These are phyloP conservation scores for Aptenodytes forsteri DNA, from an alignment of 2,113 vertebrate species.

Conservation along the genomic window DNA sequence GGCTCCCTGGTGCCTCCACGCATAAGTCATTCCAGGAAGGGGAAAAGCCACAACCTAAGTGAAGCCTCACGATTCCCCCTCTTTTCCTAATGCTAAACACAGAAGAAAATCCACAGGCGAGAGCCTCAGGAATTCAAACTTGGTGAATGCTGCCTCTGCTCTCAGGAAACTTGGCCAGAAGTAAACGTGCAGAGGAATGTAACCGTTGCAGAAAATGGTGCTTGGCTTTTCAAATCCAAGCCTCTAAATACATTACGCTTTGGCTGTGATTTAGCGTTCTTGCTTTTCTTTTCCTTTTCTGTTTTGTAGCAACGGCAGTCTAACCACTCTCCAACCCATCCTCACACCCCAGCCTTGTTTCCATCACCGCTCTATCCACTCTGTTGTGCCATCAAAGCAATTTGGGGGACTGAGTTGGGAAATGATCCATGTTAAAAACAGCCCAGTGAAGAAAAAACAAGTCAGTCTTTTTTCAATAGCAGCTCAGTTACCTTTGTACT, in stretches of 20 bases:
- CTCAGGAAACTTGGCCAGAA: constrained; percentile 40
- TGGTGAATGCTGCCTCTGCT: neutral
- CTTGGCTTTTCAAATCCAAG: constrained; percentile 32
- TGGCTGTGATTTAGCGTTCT: neutral
- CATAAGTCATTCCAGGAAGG: neutral
- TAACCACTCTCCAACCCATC: neutral
- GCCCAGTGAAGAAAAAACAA: neutral
- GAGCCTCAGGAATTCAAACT: constrained; percentile 12
- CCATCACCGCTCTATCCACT: neutral
- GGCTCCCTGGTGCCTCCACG: neutral
- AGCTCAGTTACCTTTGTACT: constrained; percentile 24
- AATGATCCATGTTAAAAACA: neutral
- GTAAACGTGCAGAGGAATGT: neutral
- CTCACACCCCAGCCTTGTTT: neutral
- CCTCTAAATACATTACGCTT: neutral
- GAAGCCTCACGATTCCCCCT: neutral
- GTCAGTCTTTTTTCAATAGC: neutral
- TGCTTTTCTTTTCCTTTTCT: neutral
- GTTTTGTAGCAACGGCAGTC: neutral
- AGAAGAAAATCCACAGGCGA: neutral
- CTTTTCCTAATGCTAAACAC: neutral
- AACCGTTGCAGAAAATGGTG: neutral
- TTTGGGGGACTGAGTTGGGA: neutral
- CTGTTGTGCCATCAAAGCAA: neutral
- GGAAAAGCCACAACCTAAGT: neutral